Evolutionary conservation across 2,888 invertebrate genomes (phyloP), one percentile per base, ranked within the genome.

Genomic region (Nephrocerus scutellatus): DNA sequence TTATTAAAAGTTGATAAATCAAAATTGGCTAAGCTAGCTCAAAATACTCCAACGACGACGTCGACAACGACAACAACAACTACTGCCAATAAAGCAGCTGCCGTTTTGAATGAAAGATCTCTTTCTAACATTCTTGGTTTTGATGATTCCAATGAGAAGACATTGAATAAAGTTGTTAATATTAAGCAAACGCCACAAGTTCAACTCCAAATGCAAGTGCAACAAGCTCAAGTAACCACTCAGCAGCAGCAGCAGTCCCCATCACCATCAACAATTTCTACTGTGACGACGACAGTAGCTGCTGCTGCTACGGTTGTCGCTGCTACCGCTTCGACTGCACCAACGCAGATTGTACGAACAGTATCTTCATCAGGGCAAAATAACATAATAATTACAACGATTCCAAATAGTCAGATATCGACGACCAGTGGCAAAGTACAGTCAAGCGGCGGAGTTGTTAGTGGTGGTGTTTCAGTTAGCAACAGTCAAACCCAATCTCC

Each of bases 1-100:
- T 70, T 89, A 46, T 70, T 91, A 36, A 70, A 80, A 32, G 72
- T 77, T 10, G 36, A 44, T 3, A 50, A 49, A 6, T n/a, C n/a
- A n/a, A n/a, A n/a, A n/a, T n/a, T n/a, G n/a, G n/a, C n/a, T n/a
- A n/a, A n/a, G n/a, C n/a, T n/a, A n/a, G n/a, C n/a, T n/a, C n/a
- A n/a, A n/a, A n/a, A n/a, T 47, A 16, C 43, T 26, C 21, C 49
- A 48, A 39, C 36, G 20, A 15, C 43, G 14, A 28, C 31, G n/a
- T 8, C 39, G 6, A 13, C 39, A 36, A 15, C 39, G 6, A 24
- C 41, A 12, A 22, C 38, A 22, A 10, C 41, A 25, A 40, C 46
- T 25, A 16, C 34, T 4, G 16, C 15, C 8, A 20, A 15, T 4
- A 33, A 37, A 20, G 25, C 42, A 10, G 37, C 41, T 4, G n/a